phyloP scores from a whole-genome alignment of 2,113 vertebrate species.

The Cryptoleucopteryx plumbea region DNA sequence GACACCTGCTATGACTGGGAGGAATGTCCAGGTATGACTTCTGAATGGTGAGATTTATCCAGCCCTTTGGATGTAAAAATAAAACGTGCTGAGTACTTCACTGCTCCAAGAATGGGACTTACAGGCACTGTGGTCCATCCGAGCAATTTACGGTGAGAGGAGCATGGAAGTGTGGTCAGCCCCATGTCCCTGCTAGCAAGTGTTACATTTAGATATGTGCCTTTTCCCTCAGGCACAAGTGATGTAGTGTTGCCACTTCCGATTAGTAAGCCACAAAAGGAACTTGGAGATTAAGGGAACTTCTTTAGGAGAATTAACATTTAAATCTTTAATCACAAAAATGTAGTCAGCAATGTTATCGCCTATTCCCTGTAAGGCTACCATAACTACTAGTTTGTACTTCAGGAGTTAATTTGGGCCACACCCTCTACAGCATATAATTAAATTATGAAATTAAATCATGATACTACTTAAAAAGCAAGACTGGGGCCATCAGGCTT shows the following conservation, averaged over 20 bases:
- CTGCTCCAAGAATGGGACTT: background rate
- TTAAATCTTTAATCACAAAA: background rate
- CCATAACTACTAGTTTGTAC: background rate
- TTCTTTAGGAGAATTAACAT: background rate
- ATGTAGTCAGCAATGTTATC: background rate
- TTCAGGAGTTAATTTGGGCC: background rate
- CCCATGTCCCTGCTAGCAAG: background rate
- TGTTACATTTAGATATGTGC: background rate
- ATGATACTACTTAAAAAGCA: background rate
- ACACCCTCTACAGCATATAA: background rate
- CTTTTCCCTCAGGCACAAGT: background rate
- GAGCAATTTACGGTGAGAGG: background rate
- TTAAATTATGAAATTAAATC: background rate
- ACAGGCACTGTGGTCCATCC: background rate
- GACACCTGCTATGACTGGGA: slow-evolving; percentile 93
- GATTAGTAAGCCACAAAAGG: background rate
- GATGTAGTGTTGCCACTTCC: background rate
- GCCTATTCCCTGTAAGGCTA: background rate
- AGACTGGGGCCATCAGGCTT: background rate
- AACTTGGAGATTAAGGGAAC: background rate
- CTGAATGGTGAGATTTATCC: background rate
- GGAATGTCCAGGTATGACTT: slow-evolving; percentile 79
- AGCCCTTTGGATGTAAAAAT: background rate
- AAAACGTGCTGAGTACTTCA: background rate
- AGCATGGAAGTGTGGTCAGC: background rate